Evolutionary conservation across 2,113 vertebrate species (phyloP).

Genomic region (Neolamprologus modestus): DNA sequence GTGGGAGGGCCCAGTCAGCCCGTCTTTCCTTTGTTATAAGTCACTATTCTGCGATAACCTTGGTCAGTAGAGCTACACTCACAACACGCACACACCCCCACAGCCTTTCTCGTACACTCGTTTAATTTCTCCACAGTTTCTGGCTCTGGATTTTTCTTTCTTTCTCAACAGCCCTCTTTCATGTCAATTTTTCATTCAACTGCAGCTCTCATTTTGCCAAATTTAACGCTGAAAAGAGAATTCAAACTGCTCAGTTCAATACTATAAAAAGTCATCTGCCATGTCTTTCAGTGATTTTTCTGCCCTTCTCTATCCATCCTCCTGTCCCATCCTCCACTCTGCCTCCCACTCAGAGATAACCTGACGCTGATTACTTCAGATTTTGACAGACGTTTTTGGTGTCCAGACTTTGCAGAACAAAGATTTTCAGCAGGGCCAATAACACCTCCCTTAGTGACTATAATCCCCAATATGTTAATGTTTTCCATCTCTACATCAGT

Average conservation of each 20-base stretch:
- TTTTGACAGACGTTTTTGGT: slow-evolving; percentile 49
- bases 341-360: slow-evolving; percentile 58
- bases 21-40: slow-evolving; percentile 52
- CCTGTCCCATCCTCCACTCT: not conserved
- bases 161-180: not conserved
- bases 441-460: not conserved
- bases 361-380: slow-evolving; percentile 59
- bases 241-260: not conserved
- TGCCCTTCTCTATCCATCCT: slow-evolving; percentile 1
- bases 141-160: not conserved
- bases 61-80: slow-evolving; percentile 60
- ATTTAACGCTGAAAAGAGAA: not conserved
- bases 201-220: not conserved
- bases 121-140: not conserved
- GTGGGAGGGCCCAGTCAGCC: slow-evolving; percentile 2
- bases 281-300: not conserved
- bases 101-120: not conserved
- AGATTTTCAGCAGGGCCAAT: not conserved
- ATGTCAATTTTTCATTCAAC: not conserved
- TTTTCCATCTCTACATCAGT: not conserved
- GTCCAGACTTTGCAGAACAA: slow-evolving; percentile 24
- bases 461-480: not conserved
- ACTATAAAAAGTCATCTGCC: not conserved
- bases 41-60: slow-evolving; percentile 63
- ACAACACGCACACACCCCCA: slow-evolving; percentile 42